Evolutionary conservation across 2,888 invertebrate species (phyloP).

Genomic region (Drosophila birchii): DNA sequence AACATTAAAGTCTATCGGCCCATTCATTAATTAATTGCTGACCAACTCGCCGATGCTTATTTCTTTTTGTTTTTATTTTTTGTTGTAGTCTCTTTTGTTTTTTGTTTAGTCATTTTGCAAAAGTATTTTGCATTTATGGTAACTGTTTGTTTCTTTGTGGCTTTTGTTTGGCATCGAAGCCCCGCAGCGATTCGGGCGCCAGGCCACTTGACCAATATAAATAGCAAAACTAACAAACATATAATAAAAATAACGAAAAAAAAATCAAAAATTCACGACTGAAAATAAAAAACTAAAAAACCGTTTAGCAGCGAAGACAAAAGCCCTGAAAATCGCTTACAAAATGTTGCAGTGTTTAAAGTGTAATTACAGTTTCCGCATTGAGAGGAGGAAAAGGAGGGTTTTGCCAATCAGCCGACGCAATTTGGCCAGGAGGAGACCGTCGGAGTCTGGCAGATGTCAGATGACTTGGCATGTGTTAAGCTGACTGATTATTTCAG

Average conservation of each 20-base stretch:
- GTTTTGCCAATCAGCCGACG: constrained; percentile 42
- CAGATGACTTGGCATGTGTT: constrained; percentile 58
- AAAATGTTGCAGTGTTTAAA: constrained; percentile 63
- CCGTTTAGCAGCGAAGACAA: constrained; percentile 41
- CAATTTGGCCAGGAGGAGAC: constrained; percentile 14
- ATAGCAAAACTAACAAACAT: constrained; percentile 45
- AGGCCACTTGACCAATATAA: constrained; percentile 77
- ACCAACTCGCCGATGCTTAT: constrained; percentile 27
- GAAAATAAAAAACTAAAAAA: constrained; percentile 39
- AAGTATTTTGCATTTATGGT: constrained; percentile 67
- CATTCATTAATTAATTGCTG: constrained; percentile 60
- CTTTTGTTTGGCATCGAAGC: constrained; percentile 41
- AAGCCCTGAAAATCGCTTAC: constrained; percentile 70
- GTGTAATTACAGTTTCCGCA: constrained; percentile 75
- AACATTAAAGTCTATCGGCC: constrained; percentile 51
- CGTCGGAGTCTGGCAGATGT: constrained; percentile 6
- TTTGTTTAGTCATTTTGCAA: constrained; percentile 57
- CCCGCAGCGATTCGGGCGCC: constrained; percentile 57
- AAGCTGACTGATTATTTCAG: constrained; percentile 39
- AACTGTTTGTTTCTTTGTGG: constrained; percentile 64
- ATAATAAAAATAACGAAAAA: constrained; percentile 37
- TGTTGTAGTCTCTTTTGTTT: constrained; percentile 20
- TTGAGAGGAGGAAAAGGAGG: constrained; percentile 41
- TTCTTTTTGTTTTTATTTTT: constrained; percentile 37
- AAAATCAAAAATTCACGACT: constrained; percentile 52